Base-by-base conservation (phyloP, 2,113 vertebrate species). In the Pterophyllum scalare region DNA sequence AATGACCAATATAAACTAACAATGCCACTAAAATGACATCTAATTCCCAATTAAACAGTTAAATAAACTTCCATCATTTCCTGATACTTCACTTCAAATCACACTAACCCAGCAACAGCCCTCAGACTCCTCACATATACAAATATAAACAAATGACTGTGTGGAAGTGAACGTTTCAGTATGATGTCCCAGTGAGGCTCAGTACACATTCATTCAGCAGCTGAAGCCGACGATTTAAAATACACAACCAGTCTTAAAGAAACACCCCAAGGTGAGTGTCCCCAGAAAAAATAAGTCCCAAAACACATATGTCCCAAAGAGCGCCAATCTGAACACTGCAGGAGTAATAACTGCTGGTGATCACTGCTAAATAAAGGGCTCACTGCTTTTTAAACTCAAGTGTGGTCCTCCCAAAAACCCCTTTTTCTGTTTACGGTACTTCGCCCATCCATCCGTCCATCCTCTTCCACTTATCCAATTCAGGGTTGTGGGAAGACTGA, bases 1-100 rank as follows among this genome's bases (percentile, higher is more conserved):
- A 59, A 38, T 77, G 31, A 80, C 5, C n/a, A 20, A 13, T 58
- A 80, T 40, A 46, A 80, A 67, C 24, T 77, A 13, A 60, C 57
- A 46, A 60, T 20, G 24, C 17, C 17, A 17, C 10, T n/a, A 31
- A 72, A 52, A 14, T 70, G 12, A 14, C 40, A 35, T 10, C 8
- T 12, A 62, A 10, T 38, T 38, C 13, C 40, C 12, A 43, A 14
- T 14, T 14, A 43, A 43, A 49, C 46, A 49, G 6, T 49, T 49
- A 17, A 15, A 15, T 3, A 43, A 46, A 46, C 14, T 17, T 49
- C 46, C 2, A 17, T 46, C 13, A 15, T 17, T 46, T 14, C 4
- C 13, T 46, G 13, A 3, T 46, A 46, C 12, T 46, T 46, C 43
- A 46, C 43, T 46, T 46, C 13, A 28, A 12, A 35, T 22, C 33